phyloP scores from a whole-genome alignment of 2,797 vertebrate genomes.

The Aselliscus stoliczkanus region DNA sequence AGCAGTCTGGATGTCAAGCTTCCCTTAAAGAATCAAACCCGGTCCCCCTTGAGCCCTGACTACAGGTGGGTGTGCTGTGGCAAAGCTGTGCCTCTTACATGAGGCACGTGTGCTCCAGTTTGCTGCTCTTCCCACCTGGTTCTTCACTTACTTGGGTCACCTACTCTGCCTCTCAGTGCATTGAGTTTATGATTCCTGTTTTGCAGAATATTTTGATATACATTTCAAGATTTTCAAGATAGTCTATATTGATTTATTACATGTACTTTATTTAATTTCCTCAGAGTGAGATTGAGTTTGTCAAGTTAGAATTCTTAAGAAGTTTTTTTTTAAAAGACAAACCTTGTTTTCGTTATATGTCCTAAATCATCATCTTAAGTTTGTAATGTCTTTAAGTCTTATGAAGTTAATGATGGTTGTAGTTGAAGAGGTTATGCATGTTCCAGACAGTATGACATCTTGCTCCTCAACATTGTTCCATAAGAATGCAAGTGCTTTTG shows the following conservation, averaged over 20 bases:
- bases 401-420: too few species aligned
- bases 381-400: neutral
- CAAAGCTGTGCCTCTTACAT: too few species aligned
- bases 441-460: neutral
- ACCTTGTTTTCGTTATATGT: neutral
- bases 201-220: neutral
- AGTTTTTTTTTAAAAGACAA: neutral
- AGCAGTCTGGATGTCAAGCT: neutral
- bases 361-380: neutral
- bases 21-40: neutral
- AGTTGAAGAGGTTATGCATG: neutral
- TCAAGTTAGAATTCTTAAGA: neutral
- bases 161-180: neutral
- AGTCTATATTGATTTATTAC: neutral
- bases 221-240: neutral
- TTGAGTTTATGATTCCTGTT: neutral
- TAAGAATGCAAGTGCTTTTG: neutral
- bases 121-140: fast-evolving
- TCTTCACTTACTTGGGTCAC: neutral
- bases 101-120: neutral
- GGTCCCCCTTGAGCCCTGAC: neutral
- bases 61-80: neutral
- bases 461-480: neutral
- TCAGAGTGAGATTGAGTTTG: neutral
- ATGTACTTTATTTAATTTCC: neutral